phyloP scores from a whole-genome alignment of 2,113 vertebrate genomes.

The Sakesphorus luctuosus region DNA sequence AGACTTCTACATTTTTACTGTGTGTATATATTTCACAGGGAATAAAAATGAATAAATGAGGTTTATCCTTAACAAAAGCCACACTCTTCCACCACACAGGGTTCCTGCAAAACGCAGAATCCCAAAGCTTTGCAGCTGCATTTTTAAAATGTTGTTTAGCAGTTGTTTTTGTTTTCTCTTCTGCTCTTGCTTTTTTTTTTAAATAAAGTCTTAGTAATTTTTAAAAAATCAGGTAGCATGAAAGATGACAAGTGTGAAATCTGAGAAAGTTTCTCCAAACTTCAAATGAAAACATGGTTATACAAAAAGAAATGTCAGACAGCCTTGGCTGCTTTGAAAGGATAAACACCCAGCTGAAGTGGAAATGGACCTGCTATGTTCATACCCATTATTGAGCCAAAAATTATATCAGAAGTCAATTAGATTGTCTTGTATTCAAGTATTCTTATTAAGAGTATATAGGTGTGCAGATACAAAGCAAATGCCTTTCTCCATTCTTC shows the following conservation, averaged over 20 bases:
- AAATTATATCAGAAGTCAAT: not conserved
- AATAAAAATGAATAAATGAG: slow-evolving; percentile 1
- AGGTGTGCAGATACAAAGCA: not conserved
- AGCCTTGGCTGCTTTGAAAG: not conserved
- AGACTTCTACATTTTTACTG: not conserved
- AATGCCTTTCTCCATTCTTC: not conserved
- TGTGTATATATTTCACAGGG: not conserved
- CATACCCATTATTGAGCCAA: not conserved
- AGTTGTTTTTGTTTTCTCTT: not conserved
- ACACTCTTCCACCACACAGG: not conserved
- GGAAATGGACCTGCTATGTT: not conserved
- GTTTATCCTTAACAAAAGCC: not conserved
- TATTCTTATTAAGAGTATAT: not conserved
- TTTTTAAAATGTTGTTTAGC: fast-evolving
- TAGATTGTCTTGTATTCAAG: not conserved
- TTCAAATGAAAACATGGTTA: not conserved
- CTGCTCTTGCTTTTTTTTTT: not conserved
- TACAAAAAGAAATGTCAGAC: not conserved
- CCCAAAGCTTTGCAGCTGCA: not conserved
- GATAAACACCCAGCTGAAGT: not conserved
- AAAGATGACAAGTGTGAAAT: not conserved
- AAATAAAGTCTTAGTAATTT: not conserved
- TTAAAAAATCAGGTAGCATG: not conserved
- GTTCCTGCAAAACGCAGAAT: not conserved
- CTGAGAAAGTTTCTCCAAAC: not conserved